Evolutionary conservation across 2,797 vertebrate genomes (phyloP).

Genomic region (Falco novaeseelandiae): DNA sequence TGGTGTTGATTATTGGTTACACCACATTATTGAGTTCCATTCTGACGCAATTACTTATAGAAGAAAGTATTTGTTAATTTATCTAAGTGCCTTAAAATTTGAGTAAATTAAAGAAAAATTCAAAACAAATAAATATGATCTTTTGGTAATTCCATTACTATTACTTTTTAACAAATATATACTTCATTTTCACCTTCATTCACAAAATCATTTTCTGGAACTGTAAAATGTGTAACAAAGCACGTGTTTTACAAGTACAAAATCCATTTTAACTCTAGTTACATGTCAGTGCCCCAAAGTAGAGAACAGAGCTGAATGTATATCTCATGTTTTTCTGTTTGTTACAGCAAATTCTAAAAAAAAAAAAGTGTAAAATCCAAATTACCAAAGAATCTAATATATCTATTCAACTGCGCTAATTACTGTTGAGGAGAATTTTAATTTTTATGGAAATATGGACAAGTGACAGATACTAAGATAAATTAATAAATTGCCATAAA

Average conservation of each 20-base stretch:
- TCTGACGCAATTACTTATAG: neutral
- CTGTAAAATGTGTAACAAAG: neutral
- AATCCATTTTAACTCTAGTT: neutral
- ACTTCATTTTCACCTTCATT: neutral
- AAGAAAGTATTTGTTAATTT: neutral
- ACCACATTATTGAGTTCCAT: neutral
- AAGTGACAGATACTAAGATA: neutral
- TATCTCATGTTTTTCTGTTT: neutral
- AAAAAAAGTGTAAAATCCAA: neutral
- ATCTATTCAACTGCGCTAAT: neutral
- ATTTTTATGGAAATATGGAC: neutral
- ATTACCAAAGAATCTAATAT: neutral
- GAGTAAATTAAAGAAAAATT: neutral
- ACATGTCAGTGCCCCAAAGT: neutral
- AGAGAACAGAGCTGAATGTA: neutral
- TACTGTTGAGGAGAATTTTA: neutral
- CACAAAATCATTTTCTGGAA: neutral
- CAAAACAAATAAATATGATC: neutral
- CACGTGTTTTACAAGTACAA: neutral
- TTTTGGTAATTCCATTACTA: neutral
- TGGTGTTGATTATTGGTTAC: neutral
- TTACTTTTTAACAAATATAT: neutral
- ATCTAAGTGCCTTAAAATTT: neutral
- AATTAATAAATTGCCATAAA: neutral
- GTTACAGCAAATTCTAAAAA: neutral